A percentile compares a stretch with the other conserved stretches of the same genome.
These are phyloP conservation scores for Egretta garzetta DNA, from an alignment of 2,113 vertebrate species.

Conservation along the genomic window DNA sequence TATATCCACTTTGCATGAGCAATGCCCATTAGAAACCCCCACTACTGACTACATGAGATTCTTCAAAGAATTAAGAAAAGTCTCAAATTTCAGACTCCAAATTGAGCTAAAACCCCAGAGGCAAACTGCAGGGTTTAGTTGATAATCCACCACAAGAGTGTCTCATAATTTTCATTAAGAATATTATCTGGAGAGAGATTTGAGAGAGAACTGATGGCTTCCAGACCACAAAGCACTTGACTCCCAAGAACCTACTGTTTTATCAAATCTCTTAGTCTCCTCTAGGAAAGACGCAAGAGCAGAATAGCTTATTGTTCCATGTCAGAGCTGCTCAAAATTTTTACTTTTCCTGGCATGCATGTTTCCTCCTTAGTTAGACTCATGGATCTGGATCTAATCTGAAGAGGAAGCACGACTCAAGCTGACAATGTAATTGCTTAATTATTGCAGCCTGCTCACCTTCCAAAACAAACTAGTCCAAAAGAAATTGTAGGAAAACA, in stretches of 20 bases:
- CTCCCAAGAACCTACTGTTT: background rate
- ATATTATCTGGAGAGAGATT: background rate
- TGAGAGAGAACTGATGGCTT: background rate
- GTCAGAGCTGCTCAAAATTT: background rate
- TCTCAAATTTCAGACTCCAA: background rate
- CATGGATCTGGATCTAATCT: background rate
- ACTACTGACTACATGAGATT: background rate
- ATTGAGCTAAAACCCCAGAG: background rate
- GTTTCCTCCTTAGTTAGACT: background rate
- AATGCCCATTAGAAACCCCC: background rate
- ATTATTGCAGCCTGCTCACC: background rate
- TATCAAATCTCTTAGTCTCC: background rate
- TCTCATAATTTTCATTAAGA: background rate
- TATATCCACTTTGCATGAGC: background rate
- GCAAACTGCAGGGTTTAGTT: background rate
- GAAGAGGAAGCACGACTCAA: background rate
- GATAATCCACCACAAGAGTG: background rate
- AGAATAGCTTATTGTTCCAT: background rate
- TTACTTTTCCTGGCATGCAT: background rate
- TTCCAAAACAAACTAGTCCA: background rate
- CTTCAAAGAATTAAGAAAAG: background rate
- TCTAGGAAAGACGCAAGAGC: background rate
- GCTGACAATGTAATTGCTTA: background rate
- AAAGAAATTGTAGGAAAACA: background rate
- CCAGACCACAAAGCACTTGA: background rate